Percentiles rank a stretch among this genome's conserved stretches.
These are phyloP conservation scores for Prunella himalayana DNA, from an alignment of 2,113 vertebrate genomes.

Conservation along the genomic window DNA sequence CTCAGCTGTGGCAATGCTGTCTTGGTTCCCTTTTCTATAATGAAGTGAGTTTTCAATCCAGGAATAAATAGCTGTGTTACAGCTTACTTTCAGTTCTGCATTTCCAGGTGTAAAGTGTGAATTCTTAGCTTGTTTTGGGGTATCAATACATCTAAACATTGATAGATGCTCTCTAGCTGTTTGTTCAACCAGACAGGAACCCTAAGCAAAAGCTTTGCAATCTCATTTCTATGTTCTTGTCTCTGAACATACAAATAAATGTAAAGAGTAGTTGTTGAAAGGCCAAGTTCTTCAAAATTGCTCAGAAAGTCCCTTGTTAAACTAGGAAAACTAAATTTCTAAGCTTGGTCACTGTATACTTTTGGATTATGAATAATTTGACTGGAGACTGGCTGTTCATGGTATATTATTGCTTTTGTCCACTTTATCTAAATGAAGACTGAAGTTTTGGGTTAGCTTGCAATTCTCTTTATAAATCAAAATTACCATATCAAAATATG, in stretches of 20 bases:
- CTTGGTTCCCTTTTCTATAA: not conserved
- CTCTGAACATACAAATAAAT: not conserved
- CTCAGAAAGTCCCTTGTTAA: not conserved
- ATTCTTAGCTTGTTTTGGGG: not conserved
- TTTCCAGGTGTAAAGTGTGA: not conserved
- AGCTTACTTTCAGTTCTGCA: not conserved
- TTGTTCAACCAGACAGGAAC: not conserved
- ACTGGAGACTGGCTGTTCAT: not conserved
- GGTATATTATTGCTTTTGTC: not conserved
- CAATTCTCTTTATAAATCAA: not conserved
- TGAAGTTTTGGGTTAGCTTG: not conserved
- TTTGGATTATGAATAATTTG: not conserved
- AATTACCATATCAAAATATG: not conserved
- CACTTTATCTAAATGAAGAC: not conserved
- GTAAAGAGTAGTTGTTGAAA: not conserved
- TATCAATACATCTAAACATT: not conserved
- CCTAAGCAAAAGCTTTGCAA: not conserved
- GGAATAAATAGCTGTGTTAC: not conserved
- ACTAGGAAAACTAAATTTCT: not conserved
- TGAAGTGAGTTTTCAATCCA: not conserved
- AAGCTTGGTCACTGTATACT: not conserved
- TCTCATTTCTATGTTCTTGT: not conserved
- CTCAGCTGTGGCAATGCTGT: not conserved
- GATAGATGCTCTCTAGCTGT: not conserved
- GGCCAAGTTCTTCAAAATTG: not conserved